Conservation (phyloP, 1,140 invertebrate genomes). For the Sycophaga agraensis region DNA sequence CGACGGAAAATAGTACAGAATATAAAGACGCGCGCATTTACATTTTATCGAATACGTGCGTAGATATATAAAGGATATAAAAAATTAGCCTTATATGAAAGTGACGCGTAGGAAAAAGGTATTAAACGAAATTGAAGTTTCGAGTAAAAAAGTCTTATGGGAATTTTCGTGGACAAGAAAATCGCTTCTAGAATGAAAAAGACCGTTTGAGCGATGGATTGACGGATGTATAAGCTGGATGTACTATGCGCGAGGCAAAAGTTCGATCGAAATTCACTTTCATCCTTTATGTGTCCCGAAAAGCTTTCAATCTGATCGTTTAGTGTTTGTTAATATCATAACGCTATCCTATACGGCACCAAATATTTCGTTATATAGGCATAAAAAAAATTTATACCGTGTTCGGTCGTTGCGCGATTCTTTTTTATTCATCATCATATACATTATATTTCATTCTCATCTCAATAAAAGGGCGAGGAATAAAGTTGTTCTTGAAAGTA, state of each 20-base stretch:
- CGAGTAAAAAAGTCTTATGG: slow-evolving; percentile 11
- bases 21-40: no score
- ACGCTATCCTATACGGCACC: no score
- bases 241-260: slow-evolving; percentile 13
- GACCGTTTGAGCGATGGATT: slow-evolving; percentile 23
- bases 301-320: slow-evolving; percentile 29
- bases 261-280: slow-evolving; percentile 28
- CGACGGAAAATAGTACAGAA: no score
- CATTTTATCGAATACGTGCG: no score
- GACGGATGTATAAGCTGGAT: slow-evolving; percentile 27
- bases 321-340: no score
- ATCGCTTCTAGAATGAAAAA: slow-evolving; percentile 21
- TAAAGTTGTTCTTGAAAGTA: no score
- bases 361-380: no score
- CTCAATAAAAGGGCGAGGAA: no score
- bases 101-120: slow-evolving; percentile 15
- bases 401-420: no score
- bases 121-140: slow-evolving; percentile 8
- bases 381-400: no score
- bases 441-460: no score
- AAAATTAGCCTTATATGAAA: slow-evolving; percentile 11
- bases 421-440: no score
- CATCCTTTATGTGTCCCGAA: slow-evolving; percentile 15
- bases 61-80: background rate
- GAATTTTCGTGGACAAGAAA: slow-evolving; percentile 23